Evolutionary conservation across 1,140 invertebrate species (phyloP).

Genomic region (Pemphigus obesinymphae): DNA sequence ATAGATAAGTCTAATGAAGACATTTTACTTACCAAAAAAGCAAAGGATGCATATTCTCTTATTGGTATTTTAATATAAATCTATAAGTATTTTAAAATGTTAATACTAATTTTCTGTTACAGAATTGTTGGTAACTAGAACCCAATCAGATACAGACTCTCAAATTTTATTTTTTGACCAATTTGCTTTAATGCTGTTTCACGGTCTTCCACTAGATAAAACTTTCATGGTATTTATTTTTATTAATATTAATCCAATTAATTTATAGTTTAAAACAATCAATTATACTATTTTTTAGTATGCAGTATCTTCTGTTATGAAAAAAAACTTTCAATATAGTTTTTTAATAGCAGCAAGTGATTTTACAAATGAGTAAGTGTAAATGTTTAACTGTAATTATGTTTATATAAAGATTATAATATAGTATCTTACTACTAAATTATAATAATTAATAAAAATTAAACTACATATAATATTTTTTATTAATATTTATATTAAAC

Average conservation of each 20-base stretch:
- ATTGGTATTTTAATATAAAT: slow-evolving; percentile 43
- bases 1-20: slow-evolving; percentile 46
- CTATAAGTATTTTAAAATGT: not conserved
- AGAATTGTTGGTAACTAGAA: slow-evolving; percentile 51
- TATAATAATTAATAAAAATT: too few relatives aligned
- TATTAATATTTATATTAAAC: too few relatives aligned
- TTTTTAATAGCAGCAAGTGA: slow-evolving; percentile 46
- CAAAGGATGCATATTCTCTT: slow-evolving; percentile 45
- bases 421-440: too few relatives aligned
- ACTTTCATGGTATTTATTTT: slow-evolving; percentile 45
- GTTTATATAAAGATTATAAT: too few relatives aligned
- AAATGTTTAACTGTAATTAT: not conserved
- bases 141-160: slow-evolving; percentile 50
- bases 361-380: slow-evolving; percentile 40
- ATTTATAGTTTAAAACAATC: not conserved
- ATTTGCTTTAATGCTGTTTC: slow-evolving; percentile 58
- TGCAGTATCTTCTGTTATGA: slow-evolving; percentile 46
- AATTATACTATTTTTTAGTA: slow-evolving; percentile 43
- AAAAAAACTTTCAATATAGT: slow-evolving; percentile 45
- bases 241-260: not conserved
- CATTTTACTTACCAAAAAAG: slow-evolving; percentile 41
- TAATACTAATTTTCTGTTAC: slow-evolving; percentile 43
- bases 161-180: slow-evolving; percentile 70
- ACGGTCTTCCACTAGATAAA: slow-evolving; percentile 54
- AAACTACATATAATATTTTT: too few relatives aligned